Base-by-base conservation (phyloP, 2,113 vertebrate genomes). In the Sciurus niger region DNA sequence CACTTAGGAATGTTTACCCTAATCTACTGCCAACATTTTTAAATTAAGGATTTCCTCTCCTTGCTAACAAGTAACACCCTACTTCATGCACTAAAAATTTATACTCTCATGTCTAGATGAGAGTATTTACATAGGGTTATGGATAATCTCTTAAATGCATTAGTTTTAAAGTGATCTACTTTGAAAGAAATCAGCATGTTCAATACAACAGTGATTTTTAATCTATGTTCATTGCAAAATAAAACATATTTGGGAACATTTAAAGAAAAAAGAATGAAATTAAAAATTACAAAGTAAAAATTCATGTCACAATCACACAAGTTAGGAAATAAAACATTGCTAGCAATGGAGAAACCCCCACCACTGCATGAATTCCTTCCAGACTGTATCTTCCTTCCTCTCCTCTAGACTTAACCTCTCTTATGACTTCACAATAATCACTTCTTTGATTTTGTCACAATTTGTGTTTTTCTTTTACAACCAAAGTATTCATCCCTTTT, bases 1-100 rank as follows among this genome's bases (percentile, higher is more conserved):
- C 80, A 48, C 51, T 79, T 73, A 63, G 89, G 53, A 83, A 40
- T 68, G 34, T 68, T 88, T 88, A 43, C 37, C 14, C 17, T 63
- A 55, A 68, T 28, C 48, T 84, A 78, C 34, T 34, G n/a, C 85
- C 93, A 94, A 70, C 25, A 73, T 82, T 90, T 96, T 90, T 58
- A 60, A 95, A 78, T 77, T 74, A 89, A 91, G 20, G 32, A 79
- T 91, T 94, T 92, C 68, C 55, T 84, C 30, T 96, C 22, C 63
- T 70, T 51, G 13, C 53, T 30, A 51, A 87, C 92, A 89, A 20
- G 30, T 53, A 83, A 53, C 88, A 77, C 6, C 58, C 20, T 68
- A 43, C 13, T 80, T 53, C 83, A 2, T 34, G 79, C 32, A 48
- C 60, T 65, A 76, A 91, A 80, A 87, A 70, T 84, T 18, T 80